Percentiles rank a stretch among this genome's conserved stretches.
These are phyloP conservation scores for Ahaetulla prasina DNA, from an alignment of 2,113 vertebrate species.

Conservation along the genomic window DNA sequence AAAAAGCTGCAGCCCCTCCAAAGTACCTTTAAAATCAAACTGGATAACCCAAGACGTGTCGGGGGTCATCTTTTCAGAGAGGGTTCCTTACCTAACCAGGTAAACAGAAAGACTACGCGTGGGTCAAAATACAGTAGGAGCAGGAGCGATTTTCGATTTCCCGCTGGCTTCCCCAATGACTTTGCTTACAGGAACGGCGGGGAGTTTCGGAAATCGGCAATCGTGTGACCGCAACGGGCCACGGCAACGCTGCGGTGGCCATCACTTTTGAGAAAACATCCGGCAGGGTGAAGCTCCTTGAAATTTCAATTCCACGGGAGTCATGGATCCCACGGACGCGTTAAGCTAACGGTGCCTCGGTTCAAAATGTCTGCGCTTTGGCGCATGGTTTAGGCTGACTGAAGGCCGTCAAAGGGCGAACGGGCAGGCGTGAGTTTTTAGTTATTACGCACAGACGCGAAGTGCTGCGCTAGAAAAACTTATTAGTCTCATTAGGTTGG, in stretches of 20 bases:
- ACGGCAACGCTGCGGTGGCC: background rate
- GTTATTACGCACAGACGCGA: background rate
- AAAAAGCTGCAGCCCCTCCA: background rate
- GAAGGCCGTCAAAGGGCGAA: no score
- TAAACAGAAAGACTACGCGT: background rate
- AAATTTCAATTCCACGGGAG: no score
- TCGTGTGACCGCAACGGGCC: background rate
- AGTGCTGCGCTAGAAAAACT: background rate
- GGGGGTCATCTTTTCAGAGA: background rate
- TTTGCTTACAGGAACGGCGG: background rate
- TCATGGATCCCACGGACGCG: no score
- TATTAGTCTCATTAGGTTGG: background rate
- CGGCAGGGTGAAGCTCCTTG: no score
- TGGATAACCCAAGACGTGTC: background rate
- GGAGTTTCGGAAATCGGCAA: background rate
- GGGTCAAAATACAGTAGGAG: background rate
- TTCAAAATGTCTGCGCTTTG: no score
- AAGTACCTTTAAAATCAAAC: background rate
- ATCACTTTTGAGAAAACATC: background rate
- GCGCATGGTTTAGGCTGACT: no score
- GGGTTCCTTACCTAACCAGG: background rate
- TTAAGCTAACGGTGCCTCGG: background rate
- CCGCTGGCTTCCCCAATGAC: background rate
- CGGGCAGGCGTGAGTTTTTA: background rate
- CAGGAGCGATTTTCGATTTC: background rate